Base-by-base conservation (phyloP, 2,888 invertebrate species). In the Cheilosia soror region DNA sequence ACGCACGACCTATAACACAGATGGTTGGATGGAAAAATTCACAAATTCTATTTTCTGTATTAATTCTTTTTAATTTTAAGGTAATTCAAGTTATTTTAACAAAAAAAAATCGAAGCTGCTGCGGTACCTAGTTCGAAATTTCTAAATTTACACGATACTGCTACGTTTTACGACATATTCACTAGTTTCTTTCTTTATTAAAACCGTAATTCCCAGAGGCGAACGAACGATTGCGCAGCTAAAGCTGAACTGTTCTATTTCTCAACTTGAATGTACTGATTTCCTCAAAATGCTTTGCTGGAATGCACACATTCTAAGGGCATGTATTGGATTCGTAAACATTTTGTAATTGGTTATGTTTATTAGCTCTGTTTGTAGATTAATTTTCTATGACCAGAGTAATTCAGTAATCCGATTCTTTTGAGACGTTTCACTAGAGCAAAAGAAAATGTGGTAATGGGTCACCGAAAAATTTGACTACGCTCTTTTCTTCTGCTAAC, bases 1-100 rank as follows among this genome's bases (percentile, higher is more conserved):
- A 57, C 65, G 65, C 65, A 57, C 44, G 47, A 75, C 6, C 1
- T 25, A 27, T 15, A 11, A 2, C 55, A 27, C 13, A 40, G 20
- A 49, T 29, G 27, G 6, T 44, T 58, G 27, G 15, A 37, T 27
- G 47, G 25, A 42, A 51, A 37, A 47, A 62, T 29, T 27, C 55
- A 44, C 40, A 51, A 25, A 27, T 53, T 66, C 2, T 37, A 44
- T 31, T 69, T 68, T 37, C 11, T 11, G 37, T 11, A 11, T 37
- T 37, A 37, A 37, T 51, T 25, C 5, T 27, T 44, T 57, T 55
- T 55, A 20, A 20, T 40, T 15, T 66, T 57, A 29, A 4, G 5
- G 25, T 20, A 57, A 57, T 44, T 40, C 2, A 53, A 42, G 29
- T 66, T 42, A 33, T 63, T 11, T 7, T 7, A 11, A 37, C 3